A percentile compares a stretch with the other conserved stretches of the same genome.
Evolutionary conservation across 2,888 invertebrate species (phyloP).

Genomic region (Axea sp.): DNA sequence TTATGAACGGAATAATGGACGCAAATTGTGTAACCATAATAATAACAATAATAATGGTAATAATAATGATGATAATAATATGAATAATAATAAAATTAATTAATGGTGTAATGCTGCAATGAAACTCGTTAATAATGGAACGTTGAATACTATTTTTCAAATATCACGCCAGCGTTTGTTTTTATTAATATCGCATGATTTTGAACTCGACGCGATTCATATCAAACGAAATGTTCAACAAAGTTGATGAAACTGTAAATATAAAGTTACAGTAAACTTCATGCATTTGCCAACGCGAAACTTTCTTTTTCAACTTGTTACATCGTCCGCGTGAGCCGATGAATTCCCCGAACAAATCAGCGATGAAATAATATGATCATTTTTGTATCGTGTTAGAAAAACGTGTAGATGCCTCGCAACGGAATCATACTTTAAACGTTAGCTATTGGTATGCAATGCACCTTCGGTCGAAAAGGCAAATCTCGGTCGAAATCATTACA

Average conservation of each 20-base stretch:
- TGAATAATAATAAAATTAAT: slow-evolving; percentile 18
- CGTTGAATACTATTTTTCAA: not conserved
- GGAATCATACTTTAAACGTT: too few relatives aligned
- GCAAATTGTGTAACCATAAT: slow-evolving; percentile 18
- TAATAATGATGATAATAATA: too few relatives aligned
- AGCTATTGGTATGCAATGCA: too few relatives aligned
- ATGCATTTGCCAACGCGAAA: slow-evolving; percentile 4
- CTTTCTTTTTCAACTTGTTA: slow-evolving; percentile 7
- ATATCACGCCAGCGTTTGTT: too few relatives aligned
- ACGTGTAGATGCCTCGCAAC: too few relatives aligned
- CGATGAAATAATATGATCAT: too few relatives aligned
- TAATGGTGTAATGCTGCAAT: not conserved
- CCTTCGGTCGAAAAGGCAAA: slow-evolving; percentile 16
- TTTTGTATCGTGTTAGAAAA: too few relatives aligned
- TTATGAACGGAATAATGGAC: slow-evolving; percentile 20
- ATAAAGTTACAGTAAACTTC: slow-evolving; percentile 4
- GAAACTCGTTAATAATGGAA: not conserved
- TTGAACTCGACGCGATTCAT: too few relatives aligned
- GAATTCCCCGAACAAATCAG: too few relatives aligned
- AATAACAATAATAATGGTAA: too few relatives aligned
- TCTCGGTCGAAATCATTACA: slow-evolving; percentile 50
- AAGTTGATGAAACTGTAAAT: slow-evolving; percentile 6
- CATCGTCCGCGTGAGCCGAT: too few relatives aligned
- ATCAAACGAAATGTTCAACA: slow-evolving; percentile 2
- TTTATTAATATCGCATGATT: too few relatives aligned